These are phyloP conservation scores for Enchytraeus crypticus DNA, from an alignment of 2,888 invertebrate genomes.

Conservation along the genomic window DNA sequence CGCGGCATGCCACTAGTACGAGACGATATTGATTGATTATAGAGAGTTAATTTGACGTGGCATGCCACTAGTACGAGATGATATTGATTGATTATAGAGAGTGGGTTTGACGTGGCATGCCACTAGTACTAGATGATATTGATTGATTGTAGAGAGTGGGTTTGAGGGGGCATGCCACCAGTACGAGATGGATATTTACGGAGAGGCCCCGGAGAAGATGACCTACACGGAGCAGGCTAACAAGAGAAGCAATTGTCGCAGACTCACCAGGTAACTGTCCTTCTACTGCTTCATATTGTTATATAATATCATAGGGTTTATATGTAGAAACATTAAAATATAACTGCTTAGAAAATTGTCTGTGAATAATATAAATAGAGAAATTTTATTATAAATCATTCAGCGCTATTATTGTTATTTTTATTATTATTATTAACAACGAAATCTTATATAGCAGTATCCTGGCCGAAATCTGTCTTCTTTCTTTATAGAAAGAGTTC, in stretches of 20 bases:
- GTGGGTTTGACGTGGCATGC: background rate
- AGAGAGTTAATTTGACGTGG: too few species aligned
- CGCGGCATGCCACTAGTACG: too few species aligned
- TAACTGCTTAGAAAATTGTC: too few species aligned
- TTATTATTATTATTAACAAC: background rate
- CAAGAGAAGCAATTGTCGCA: conserved; percentile 69
- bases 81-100: background rate
- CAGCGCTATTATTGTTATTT: background rate
- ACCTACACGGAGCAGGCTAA: conserved; percentile 78
- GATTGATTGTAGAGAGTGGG: background rate
- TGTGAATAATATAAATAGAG: background rate
- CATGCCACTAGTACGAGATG: too few species aligned
- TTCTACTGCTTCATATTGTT: background rate
- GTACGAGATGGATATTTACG: conserved; percentile 49
- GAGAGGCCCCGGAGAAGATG: conserved; percentile 57
- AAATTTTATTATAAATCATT: background rate
- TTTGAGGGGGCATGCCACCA: background rate
- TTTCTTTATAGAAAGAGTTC: too few species aligned
- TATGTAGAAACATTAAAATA: too few species aligned
- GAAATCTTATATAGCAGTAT: too few species aligned
- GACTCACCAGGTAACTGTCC: conserved; percentile 63
- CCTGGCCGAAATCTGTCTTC: too few species aligned
- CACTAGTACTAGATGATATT: background rate
- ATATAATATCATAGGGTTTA: too few species aligned
- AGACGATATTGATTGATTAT: too few species aligned